phyloP scores from a whole-genome alignment of 2,797 vertebrate genomes.

The Phaenicophaeus curvirostris region DNA sequence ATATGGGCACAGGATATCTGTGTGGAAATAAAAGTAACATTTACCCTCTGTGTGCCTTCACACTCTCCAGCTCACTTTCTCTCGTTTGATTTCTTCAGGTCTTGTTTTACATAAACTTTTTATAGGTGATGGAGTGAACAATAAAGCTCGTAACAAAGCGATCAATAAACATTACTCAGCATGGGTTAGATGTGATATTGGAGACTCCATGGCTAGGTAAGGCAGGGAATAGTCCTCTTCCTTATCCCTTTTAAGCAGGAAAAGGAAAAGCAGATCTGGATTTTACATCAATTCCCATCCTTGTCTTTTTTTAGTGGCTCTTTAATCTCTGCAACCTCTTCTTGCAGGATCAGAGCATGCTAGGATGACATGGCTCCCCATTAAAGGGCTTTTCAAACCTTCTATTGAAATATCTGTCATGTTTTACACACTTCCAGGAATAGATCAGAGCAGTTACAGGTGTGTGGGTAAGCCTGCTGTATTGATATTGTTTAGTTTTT shows the following conservation, averaged over 20 bases:
- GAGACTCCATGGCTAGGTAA: constrained; percentile 13
- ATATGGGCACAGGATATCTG: not conserved
- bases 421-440: not conserved
- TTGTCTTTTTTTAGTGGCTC: not conserved
- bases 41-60: not conserved
- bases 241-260: not conserved
- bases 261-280: constrained; percentile 7
- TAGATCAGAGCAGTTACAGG: not conserved
- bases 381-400: not conserved
- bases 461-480: not conserved
- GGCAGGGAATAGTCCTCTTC: constrained; percentile 14
- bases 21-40: constrained; percentile 5
- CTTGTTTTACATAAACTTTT: constrained; percentile 57
- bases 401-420: not conserved
- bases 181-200: constrained; percentile 40
- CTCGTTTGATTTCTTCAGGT: not conserved
- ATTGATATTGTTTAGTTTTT: not conserved
- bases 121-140: constrained; percentile 56
- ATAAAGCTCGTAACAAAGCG: constrained; percentile 61
- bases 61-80: not conserved
- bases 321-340: not conserved
- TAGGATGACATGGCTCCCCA: not conserved
- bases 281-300: not conserved
- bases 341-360: not conserved
- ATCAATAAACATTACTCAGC: constrained; percentile 60